These are phyloP conservation scores for Strigamia crassipes DNA, from an alignment of 2,888 invertebrate genomes.

Conservation along the genomic window DNA sequence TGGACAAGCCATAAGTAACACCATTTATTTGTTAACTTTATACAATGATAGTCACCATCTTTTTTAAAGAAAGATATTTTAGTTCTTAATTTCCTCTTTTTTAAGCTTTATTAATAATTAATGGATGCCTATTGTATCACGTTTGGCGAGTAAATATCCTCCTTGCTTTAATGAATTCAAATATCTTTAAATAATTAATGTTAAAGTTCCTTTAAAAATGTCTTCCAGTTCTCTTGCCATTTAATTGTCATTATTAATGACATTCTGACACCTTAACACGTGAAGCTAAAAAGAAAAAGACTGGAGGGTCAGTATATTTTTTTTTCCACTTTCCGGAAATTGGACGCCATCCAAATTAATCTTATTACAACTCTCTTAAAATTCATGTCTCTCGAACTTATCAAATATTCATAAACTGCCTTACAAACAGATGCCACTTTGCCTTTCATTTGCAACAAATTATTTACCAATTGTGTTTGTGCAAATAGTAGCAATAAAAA, in stretches of 20 bases:
- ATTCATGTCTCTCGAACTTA: neutral
- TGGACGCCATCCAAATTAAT: constrained; percentile 8
- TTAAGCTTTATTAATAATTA: too few relatives aligned
- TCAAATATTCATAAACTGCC: constrained; percentile 1
- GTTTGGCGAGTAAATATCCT: too few relatives aligned
- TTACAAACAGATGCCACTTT: constrained; percentile 18
- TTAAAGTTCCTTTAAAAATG: too few relatives aligned
- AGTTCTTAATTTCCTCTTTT: too few relatives aligned
- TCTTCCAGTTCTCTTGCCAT: neutral
- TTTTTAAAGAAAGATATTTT: too few relatives aligned
- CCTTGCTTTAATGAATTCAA: too few relatives aligned
- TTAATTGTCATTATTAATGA: neutral
- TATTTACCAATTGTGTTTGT: neutral
- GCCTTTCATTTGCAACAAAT: neutral
- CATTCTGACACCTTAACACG: neutral
- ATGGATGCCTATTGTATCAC: too few relatives aligned
- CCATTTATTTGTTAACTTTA: too few relatives aligned
- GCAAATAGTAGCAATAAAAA: constrained; percentile 20
- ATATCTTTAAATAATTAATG: too few relatives aligned
- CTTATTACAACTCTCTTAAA: constrained; percentile 31
- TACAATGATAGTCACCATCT: too few relatives aligned
- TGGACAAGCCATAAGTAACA: too few relatives aligned
- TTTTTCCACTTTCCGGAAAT: neutral
- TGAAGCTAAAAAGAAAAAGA: neutral
- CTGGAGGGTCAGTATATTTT: constrained; percentile 6